Conservation (phyloP, 2,888 invertebrate genomes). For the Agonopterix subpropinquella region DNA sequence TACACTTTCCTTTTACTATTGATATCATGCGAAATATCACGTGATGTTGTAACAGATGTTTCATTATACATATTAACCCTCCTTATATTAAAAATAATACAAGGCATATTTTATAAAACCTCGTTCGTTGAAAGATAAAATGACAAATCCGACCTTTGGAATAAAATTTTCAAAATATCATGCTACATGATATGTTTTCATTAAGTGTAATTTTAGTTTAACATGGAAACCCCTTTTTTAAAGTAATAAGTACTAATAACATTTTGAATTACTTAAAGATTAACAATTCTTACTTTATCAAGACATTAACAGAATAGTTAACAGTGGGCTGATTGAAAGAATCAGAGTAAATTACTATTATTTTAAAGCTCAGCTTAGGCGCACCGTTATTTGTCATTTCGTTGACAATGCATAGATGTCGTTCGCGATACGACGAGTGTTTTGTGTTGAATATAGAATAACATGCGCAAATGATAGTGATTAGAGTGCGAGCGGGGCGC, state of each 20-base stretch:
- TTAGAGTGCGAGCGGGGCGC: conserved; percentile 51
- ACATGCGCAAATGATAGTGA: conserved; percentile 72
- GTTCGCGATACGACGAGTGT: conserved; percentile 47
- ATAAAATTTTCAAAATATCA: no score
- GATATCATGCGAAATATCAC: conserved; percentile 63
- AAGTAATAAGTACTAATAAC: no score
- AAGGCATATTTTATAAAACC: no score
- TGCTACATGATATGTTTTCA: no score
- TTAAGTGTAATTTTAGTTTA: no score
- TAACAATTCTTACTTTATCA: no score
- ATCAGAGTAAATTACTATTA: neutral
- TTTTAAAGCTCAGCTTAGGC: neutral
- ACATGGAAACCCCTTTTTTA: no score
- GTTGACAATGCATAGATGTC: conserved; percentile 39
- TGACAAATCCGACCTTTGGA: no score
- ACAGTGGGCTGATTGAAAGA: neutral
- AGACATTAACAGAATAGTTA: no score
- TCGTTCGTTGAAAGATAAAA: no score
- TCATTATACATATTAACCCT: conserved; percentile 11
- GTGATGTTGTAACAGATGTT: conserved; percentile 60
- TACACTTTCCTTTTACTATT: conserved; percentile 53
- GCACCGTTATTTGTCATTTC: conserved; percentile 8
- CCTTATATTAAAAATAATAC: no score
- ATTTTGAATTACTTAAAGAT: no score
- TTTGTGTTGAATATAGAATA: conserved; percentile 66